Base-by-base conservation (phyloP, 2,888 invertebrate genomes). In the Tholera decimalis region DNA sequence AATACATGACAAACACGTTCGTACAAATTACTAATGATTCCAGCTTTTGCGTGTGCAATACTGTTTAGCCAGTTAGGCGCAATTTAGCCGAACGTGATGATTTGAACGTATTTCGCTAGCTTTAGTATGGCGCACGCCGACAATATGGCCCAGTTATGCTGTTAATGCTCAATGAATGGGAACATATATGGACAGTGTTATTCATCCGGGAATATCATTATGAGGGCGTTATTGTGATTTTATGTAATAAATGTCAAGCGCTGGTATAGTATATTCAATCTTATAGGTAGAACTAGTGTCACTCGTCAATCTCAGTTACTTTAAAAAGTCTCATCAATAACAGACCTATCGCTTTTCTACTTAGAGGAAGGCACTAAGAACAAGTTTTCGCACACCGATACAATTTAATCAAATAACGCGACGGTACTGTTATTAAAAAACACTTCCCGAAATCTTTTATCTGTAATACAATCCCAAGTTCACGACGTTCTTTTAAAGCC, bases 151-250 rank as follows among this genome's bases (percentile, higher is more conserved):
- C 55, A 41, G 75, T 68, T 72, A 66, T 67, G 30, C 35, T 53
- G 49, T 57, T 65, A 73, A 78, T 69, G 62, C 20, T 13, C 59
- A 69, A 74, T 64, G 62, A 69, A 58, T 70, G 28, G 28, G 11
- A 74, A 82, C 57, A 57, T 57, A 49, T 44, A 58, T 37, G 44
- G 28, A 22, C 44, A 54, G 26, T 51, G 55, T 69, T 47, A 66
- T 66, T 54, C 71, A 73, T 82, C 54, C 39, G 62, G 63, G 65
- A 79, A 66, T 82, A 74, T 51, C 60, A 47, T 79, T 74, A 74
- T 75, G 63, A 69, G 26, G 35, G 53, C 39, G 41, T 5, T 53
- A 62, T 50, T 57, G 46, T 53, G 60, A 64, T 69, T 56, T 49
- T 49, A 24, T 58, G 43, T 46, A 49, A 50, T 59, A 41, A 67